phyloP scores from a whole-genome alignment of 2,113 vertebrate genomes.

The Oreochromis niloticus region DNA sequence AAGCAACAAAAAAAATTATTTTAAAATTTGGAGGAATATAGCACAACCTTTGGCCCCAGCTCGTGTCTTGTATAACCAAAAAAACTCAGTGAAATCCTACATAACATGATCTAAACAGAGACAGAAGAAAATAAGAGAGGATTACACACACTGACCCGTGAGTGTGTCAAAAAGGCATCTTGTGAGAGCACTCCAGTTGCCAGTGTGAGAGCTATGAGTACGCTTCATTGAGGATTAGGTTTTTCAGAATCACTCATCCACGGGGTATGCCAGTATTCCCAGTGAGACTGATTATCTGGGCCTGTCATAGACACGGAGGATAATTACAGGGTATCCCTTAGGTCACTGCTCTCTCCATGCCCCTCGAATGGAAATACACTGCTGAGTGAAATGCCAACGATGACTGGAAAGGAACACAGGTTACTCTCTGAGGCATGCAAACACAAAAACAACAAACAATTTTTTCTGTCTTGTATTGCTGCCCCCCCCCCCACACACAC shows the following conservation, averaged over 20 bases:
- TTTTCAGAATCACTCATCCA: constrained; percentile 56
- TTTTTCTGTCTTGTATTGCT: background rate
- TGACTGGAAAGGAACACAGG: constrained; percentile 32
- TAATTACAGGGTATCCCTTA: constrained; percentile 72
- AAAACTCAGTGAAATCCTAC: background rate
- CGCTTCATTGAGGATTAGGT: constrained; percentile 61
- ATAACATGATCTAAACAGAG: background rate
- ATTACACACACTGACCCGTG: constrained; percentile 35
- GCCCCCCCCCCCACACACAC: background rate
- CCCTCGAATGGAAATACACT: constrained; percentile 50
- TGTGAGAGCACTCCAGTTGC: constrained; percentile 48
- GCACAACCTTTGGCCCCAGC: background rate
- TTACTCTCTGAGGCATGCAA: constrained; percentile 1
- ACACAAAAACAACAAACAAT: constrained; percentile 12
- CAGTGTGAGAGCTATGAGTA: constrained; percentile 41
- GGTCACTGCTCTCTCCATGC: constrained; percentile 59
- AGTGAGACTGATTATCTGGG: constrained; percentile 73
- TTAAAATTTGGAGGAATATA: background rate
- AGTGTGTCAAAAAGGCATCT: constrained; percentile 18
- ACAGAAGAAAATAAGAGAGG: background rate
- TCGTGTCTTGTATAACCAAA: background rate
- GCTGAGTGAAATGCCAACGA: constrained; percentile 42
- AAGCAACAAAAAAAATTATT: background rate
- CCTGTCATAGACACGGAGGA: constrained; percentile 68
- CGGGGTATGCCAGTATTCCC: constrained; percentile 69